Conservation (phyloP, 92 coral and sea anemone genomes). For the Parazoanthus swiftii region DNA sequence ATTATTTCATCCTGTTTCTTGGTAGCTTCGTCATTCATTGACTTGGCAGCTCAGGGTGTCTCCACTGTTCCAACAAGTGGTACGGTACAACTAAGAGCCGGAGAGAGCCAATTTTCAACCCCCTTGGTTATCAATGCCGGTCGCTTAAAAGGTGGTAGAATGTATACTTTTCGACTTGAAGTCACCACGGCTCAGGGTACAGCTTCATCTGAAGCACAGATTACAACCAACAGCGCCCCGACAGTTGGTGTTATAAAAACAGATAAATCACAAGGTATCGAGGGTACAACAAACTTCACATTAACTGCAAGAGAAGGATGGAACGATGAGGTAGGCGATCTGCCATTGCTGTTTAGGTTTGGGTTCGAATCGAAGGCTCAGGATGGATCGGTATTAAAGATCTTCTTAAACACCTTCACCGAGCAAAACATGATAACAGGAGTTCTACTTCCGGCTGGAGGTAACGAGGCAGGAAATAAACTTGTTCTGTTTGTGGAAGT, state of each 20-base stretch:
- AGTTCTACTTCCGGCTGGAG: conserved; percentile 17
- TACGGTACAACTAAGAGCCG: not conserved
- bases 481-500: conserved; percentile 24
- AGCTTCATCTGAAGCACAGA: conserved; percentile 7
- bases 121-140: conserved; percentile 20
- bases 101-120: not conserved
- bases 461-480: not conserved
- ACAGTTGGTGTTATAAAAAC: not conserved
- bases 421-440: conserved; percentile 7
- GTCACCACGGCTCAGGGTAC: conserved; percentile 13
- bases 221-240: conserved; percentile 10
- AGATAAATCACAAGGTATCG: conserved; percentile 10
- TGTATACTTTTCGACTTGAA: not conserved
- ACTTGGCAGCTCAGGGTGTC: not conserved
- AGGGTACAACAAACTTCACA: conserved; percentile 14
- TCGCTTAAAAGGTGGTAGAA: conserved; percentile 15
- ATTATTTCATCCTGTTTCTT: not conserved
- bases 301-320: conserved; percentile 21
- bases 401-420: conserved; percentile 1
- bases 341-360: conserved; percentile 12
- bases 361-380: not conserved
- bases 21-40: conserved; percentile 11
- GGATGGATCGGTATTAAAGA: not conserved
- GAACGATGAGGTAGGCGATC: not conserved
- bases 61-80: conserved; percentile 11